Percentiles rank a stretch among this genome's conserved stretches.
Conservation (phyloP, 2,888 invertebrate genomes). For the Mythimna loreyi region DNA sequence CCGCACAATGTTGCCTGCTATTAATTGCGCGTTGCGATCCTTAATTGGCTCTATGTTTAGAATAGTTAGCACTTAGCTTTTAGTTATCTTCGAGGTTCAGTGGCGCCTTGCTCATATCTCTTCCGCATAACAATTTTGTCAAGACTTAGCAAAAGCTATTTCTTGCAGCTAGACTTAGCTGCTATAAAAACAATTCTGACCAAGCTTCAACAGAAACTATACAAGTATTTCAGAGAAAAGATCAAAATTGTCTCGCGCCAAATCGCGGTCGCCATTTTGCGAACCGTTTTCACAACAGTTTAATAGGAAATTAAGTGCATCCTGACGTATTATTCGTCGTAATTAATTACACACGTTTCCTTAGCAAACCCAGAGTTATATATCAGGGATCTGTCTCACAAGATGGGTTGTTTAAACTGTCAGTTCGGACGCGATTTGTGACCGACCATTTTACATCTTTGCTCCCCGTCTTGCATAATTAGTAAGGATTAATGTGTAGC, state of each 20-base stretch:
- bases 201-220: slow-evolving; percentile 43
- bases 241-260: slow-evolving; percentile 62
- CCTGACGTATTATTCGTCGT: slow-evolving; percentile 87
- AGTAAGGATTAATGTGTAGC: slow-evolving; percentile 88
- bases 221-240: slow-evolving; percentile 55
- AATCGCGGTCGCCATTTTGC: slow-evolving; percentile 73
- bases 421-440: slow-evolving; percentile 89
- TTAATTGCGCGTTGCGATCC: slow-evolving; percentile 35
- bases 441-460: slow-evolving; percentile 88
- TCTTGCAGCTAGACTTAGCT: slow-evolving; percentile 7
- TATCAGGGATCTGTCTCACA: slow-evolving; percentile 88
- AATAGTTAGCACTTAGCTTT: slow-evolving; percentile 36
- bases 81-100: slow-evolving; percentile 22
- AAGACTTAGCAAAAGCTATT: slow-evolving; percentile 24
- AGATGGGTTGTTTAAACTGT: slow-evolving; percentile 89
- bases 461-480: slow-evolving; percentile 89
- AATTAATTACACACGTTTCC: slow-evolving; percentile 88
- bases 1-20: slow-evolving; percentile 30
- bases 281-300: slow-evolving; percentile 79
- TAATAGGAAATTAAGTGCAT: slow-evolving; percentile 89
- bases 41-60: slow-evolving; percentile 54
- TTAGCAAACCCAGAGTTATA: slow-evolving; percentile 81
- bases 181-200: slow-evolving; percentile 40
- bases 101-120: slow-evolving; percentile 15
- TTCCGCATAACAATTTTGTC: slow-evolving; percentile 27